Conservation (phyloP, 2,797 vertebrate genomes). For the Erpetoichthys calabaricus region DNA sequence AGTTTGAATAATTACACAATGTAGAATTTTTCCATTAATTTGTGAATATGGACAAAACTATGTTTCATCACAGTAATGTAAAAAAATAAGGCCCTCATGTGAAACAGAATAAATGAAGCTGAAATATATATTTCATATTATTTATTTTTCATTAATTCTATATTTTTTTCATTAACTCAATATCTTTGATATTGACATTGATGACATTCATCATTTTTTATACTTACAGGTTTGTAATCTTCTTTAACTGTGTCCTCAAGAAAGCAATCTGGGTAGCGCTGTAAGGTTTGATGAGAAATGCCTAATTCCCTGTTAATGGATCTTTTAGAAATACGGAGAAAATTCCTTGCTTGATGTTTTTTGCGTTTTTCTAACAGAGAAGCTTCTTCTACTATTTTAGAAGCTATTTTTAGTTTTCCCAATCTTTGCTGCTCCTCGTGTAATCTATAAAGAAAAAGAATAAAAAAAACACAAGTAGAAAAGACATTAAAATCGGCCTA, state of each 20-base stretch:
- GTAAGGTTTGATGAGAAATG: slow-evolving; percentile 30
- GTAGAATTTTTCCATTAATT: too few species aligned
- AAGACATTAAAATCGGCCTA: too few species aligned
- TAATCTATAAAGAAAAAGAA: slow-evolving; percentile 47
- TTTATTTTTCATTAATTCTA: too few species aligned
- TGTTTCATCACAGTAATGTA: too few species aligned
- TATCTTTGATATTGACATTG: too few species aligned
- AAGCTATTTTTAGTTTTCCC: slow-evolving; percentile 55
- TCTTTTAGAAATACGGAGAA: slow-evolving; percentile 8
- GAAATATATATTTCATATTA: too few species aligned
- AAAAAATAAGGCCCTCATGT: too few species aligned
- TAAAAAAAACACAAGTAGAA: slow-evolving; percentile 28
- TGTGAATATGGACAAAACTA: too few species aligned
- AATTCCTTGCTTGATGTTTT: slow-evolving; percentile 15
- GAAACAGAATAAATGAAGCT: too few species aligned
- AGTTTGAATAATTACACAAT: too few species aligned
- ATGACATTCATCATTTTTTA: too few species aligned
- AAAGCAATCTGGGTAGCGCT: slow-evolving; percentile 30
- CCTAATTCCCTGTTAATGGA: slow-evolving; percentile 10
- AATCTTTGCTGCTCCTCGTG: slow-evolving; percentile 53
- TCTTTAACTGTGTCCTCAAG: slow-evolving; percentile 16
- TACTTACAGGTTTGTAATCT: slow-evolving; percentile 25
- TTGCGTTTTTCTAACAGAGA: slow-evolving; percentile 29
- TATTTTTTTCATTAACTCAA: too few species aligned
- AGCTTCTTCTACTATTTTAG: slow-evolving; percentile 54